These are phyloP conservation scores for Lomographa bimaculata DNA, from an alignment of 2,888 invertebrate species.

Conservation along the genomic window DNA sequence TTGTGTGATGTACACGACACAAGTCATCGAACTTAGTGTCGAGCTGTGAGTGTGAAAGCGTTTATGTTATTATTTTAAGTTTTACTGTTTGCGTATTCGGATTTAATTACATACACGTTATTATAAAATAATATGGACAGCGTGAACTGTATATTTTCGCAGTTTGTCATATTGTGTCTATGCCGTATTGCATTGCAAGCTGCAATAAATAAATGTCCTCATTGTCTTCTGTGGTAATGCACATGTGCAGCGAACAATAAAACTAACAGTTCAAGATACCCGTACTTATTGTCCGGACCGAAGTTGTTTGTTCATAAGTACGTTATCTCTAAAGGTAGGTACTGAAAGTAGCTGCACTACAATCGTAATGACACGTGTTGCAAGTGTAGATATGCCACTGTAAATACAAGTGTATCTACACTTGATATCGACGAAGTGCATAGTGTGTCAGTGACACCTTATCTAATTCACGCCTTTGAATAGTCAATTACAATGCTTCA, in stretches of 20 bases:
- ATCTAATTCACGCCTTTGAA: slow-evolving; percentile 50
- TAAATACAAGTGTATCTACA: slow-evolving; percentile 20
- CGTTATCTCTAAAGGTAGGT: neutral
- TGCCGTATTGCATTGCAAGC: too few species aligned
- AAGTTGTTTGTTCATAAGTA: slow-evolving; percentile 4
- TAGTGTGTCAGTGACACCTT: slow-evolving; percentile 54
- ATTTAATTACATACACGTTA: too few species aligned
- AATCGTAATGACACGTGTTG: slow-evolving; percentile 41
- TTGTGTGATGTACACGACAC: too few species aligned
- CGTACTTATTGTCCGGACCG: slow-evolving; percentile 4
- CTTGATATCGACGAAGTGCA: slow-evolving; percentile 42
- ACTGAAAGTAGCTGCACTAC: slow-evolving; percentile 15
- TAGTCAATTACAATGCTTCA: slow-evolving; percentile 31
- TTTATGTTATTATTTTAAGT: too few species aligned
- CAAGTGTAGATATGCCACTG: slow-evolving; percentile 28
- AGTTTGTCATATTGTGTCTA: too few species aligned
- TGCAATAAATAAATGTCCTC: slow-evolving; percentile 7
- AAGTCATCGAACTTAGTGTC: too few species aligned
- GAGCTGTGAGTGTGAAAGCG: too few species aligned
- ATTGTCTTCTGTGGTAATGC: slow-evolving; percentile 5
- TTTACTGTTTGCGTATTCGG: too few species aligned
- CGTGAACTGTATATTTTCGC: too few species aligned
- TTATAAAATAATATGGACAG: too few species aligned
- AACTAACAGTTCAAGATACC: slow-evolving; percentile 5
- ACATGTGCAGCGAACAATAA: slow-evolving; percentile 8